Evolutionary conservation across 2,888 invertebrate genomes (phyloP).

Genomic region (Malachius bipustulatus): DNA sequence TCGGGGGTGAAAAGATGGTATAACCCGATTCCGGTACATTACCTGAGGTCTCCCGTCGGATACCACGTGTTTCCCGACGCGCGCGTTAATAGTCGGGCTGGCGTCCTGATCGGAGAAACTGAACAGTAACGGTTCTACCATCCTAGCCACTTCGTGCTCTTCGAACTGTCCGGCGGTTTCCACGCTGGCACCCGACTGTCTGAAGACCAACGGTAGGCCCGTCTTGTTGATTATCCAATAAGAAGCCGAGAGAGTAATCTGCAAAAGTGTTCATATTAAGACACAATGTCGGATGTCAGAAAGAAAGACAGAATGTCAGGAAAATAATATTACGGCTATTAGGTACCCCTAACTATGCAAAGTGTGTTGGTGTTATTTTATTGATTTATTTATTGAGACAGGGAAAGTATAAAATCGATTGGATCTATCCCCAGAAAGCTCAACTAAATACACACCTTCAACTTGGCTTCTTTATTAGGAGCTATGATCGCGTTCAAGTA

Average conservation of each 20-base stretch:
- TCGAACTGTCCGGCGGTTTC: constrained; percentile 84
- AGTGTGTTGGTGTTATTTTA: too few relatives aligned
- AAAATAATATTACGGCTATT: too few relatives aligned
- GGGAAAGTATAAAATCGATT: neutral
- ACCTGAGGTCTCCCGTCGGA: constrained; percentile 45
- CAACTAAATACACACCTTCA: constrained; percentile 26
- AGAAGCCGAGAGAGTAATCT: constrained; percentile 69
- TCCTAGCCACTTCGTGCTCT: constrained; percentile 89
- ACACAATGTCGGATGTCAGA: neutral
- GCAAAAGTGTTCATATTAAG: constrained; percentile 15
- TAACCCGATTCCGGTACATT: too few relatives aligned
- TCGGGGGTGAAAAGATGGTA: too few relatives aligned
- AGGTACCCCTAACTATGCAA: too few relatives aligned
- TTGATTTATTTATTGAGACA: too few relatives aligned
- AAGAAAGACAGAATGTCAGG: too few relatives aligned
- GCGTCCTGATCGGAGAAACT: constrained; percentile 86
- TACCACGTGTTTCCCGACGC: constrained; percentile 57
- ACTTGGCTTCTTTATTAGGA: constrained; percentile 30
- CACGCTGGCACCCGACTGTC: constrained; percentile 69
- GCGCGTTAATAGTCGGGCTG: constrained; percentile 59
- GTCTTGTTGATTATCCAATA: constrained; percentile 96
- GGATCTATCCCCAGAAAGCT: neutral
- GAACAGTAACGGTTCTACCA: constrained; percentile 86
- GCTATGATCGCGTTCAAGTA: constrained; percentile 53
- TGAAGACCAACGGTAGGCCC: constrained; percentile 88